phyloP scores from a whole-genome alignment of 2,797 vertebrate genomes.

The Phataginus tricuspis region DNA sequence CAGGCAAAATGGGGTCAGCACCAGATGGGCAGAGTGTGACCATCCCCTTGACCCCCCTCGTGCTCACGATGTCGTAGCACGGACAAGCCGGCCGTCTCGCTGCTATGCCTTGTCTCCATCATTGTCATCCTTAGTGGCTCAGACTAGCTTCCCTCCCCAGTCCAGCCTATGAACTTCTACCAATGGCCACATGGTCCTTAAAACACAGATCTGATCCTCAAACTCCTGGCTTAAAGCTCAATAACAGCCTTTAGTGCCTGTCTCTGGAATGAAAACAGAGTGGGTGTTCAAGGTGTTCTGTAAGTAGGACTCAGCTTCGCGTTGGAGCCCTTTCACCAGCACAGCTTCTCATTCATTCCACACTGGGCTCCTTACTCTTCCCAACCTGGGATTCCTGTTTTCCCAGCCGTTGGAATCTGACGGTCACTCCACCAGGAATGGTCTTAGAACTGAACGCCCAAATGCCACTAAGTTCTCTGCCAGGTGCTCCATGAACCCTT shows the following conservation, averaged over 20 bases:
- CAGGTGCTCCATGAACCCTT: background rate
- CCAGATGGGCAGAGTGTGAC: background rate
- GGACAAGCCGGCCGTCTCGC: background rate
- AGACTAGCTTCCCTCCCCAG: background rate
- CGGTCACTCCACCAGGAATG: background rate
- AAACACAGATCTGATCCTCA: background rate
- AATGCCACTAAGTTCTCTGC: background rate
- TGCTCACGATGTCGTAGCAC: background rate
- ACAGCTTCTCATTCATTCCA: background rate
- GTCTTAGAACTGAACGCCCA: background rate
- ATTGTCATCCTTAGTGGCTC: background rate
- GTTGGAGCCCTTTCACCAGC: background rate
- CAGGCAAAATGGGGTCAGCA: background rate
- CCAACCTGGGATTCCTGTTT: background rate
- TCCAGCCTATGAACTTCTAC: accelerated
- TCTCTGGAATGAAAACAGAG: background rate
- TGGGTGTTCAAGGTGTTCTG: too few species aligned
- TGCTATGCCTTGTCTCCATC: background rate
- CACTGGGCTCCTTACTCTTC: too few species aligned
- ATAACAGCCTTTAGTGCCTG: background rate
- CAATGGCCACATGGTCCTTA: background rate
- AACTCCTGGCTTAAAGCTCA: background rate
- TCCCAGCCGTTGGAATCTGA: background rate
- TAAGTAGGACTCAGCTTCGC: accelerated
- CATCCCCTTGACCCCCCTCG: background rate